Conservation (phyloP, 2,888 invertebrate species). For the Julus scandinavius region DNA sequence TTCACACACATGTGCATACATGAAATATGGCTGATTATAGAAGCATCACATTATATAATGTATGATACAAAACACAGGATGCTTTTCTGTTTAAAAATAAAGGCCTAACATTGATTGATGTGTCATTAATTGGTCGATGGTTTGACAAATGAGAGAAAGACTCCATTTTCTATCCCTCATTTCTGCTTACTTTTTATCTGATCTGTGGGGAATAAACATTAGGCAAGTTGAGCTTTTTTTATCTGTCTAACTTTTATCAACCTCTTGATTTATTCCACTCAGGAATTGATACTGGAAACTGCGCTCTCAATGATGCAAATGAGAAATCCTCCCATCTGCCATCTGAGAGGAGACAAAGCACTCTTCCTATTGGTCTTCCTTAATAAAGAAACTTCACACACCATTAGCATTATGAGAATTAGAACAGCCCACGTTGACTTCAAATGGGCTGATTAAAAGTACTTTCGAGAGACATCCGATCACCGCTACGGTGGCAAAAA, state of each 20-base stretch:
- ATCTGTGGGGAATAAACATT: not conserved
- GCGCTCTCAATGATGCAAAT: constrained; percentile 15
- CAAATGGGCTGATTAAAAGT: constrained; percentile 39
- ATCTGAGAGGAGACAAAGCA: not conserved
- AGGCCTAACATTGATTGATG: constrained; percentile 5
- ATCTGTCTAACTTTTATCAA: constrained; percentile 28
- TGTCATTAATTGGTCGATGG: constrained; percentile 20
- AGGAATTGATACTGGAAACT: constrained; percentile 39
- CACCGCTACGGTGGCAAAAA: no score
- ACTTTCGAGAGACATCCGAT: not conserved
- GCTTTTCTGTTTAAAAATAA: not conserved
- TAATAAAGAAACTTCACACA: not conserved
- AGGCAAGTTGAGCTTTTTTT: not conserved
- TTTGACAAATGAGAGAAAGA: constrained; percentile 15
- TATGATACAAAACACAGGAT: not conserved
- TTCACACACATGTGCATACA: not conserved
- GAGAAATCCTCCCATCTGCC: constrained; percentile 36
- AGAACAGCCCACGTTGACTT: constrained; percentile 25
- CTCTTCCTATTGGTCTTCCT: constrained; percentile 7
- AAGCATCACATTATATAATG: not conserved
- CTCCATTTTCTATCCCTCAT: constrained; percentile 2
- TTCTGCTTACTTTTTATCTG: not conserved
- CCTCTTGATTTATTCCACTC: constrained; percentile 43
- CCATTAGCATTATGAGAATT: constrained; percentile 45
- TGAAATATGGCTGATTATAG: not conserved